Base-by-base conservation (phyloP, 2,113 vertebrate species). In the Xenus cinereus region DNA sequence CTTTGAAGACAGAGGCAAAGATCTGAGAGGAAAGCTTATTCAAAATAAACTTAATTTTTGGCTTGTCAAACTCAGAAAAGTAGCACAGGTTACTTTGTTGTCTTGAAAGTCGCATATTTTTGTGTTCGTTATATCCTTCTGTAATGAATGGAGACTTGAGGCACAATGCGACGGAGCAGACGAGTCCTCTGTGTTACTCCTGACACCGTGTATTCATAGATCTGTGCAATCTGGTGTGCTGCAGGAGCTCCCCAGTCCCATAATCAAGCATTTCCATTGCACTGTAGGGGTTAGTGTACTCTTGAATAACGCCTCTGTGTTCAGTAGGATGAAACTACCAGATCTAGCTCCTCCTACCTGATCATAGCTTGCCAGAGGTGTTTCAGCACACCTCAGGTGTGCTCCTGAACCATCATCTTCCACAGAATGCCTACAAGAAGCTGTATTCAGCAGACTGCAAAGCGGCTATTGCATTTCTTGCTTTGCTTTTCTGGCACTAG, bases 1-100 rank as follows among this genome's bases (percentile, higher is more conserved):
- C 68, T 95, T 96, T 94, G 91, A 93, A 94, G 82, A 66, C 26
- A 21, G 73, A 87, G 53, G 48, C 64, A 62, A 81, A 92, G 89
- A 94, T 94, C 68, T 78, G 79, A 95, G 67, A 79, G 43, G 19
- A 71, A 89, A 77, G 26, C 56, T 88, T 86, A 64, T 78, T 91
- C 30, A 78, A 77, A 56, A 74, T 16, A 57, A 89, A 46, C 23
- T 46, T 51, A 10, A 27, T 79, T 89, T 78, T 84, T 81, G 48
- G 18, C 3, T 4, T 27, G 24, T 87, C 59, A 53, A 37, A 77
- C 50, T 68, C 74, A 3, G 22, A 72, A 77, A 87, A 77, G 45
- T 45, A 89, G 66, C 0, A 0, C 41, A 37, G 26, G 30, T 68
- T 92, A 63, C 56, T 87, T 50, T 91, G 71, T 89, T 4, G 3